Percentiles rank a stretch among this genome's conserved stretches.
Conservation (phyloP, 2,797 vertebrate species). For the Peromyscus melanophrys region DNA sequence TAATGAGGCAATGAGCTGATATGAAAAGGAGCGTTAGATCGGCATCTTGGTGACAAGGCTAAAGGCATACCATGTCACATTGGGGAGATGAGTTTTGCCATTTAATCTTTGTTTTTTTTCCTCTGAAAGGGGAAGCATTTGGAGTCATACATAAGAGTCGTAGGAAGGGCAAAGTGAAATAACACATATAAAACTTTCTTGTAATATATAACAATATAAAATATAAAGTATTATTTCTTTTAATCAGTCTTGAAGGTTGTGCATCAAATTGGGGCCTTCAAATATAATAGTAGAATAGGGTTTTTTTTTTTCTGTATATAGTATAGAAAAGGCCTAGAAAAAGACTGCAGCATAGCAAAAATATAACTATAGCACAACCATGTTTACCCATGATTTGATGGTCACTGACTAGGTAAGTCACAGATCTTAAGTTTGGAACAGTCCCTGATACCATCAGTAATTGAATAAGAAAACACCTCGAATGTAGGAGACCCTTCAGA, state of each 20-base stretch:
- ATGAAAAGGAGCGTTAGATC: neutral
- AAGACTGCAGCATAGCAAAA: neutral
- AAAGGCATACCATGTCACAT: neutral
- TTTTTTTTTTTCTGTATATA: neutral
- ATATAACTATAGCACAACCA: neutral
- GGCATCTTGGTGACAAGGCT: neutral
- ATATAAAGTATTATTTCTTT: neutral
- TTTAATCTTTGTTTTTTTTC: neutral
- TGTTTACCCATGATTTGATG: neutral
- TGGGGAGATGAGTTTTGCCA: neutral
- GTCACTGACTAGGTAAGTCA: neutral
- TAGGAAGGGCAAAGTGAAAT: neutral
- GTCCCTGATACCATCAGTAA: neutral
- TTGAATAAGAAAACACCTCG: neutral
- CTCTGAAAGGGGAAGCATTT: neutral
- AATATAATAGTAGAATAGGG: neutral
- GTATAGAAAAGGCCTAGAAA: neutral
- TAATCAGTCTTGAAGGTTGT: neutral
- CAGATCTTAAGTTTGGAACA: neutral
- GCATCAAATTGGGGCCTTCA: constrained; percentile 14
- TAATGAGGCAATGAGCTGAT: neutral
- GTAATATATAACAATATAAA: neutral
- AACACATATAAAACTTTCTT: neutral
- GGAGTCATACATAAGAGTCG: neutral
- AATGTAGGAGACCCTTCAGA: neutral